Evolutionary conservation across 2,113 vertebrate genomes (phyloP).

Genomic region (Antechinus stuartii): DNA sequence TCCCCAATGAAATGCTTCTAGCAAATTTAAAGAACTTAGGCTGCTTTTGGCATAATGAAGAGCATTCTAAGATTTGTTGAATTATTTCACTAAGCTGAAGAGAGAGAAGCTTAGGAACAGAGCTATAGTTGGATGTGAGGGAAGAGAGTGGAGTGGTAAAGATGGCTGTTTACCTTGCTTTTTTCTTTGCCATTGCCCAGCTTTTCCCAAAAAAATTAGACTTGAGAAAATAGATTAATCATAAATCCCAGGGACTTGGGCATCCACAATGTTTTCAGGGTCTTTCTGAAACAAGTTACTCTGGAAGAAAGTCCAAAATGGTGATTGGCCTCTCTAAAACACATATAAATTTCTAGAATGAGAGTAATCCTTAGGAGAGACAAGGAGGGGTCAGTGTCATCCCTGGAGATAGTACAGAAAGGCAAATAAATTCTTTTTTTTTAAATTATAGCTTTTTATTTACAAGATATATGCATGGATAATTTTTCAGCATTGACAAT

Average conservation of each 20-base stretch:
- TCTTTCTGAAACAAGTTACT: background rate
- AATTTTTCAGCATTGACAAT: too few relatives aligned
- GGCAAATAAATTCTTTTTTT: background rate
- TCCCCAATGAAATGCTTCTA: conserved; percentile 48
- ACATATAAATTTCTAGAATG: background rate
- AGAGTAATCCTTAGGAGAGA: background rate
- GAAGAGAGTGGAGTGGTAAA: background rate
- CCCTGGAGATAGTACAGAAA: background rate
- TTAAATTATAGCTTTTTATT: too few relatives aligned
- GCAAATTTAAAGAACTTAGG: conserved; percentile 65
- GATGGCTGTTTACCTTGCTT: background rate
- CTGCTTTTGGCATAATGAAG: conserved; percentile 64
- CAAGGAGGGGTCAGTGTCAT: background rate
- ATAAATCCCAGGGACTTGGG: background rate
- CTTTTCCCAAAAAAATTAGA: background rate
- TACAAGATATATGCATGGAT: too few relatives aligned
- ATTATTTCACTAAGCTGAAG: conserved; percentile 40
- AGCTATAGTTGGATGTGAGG: background rate
- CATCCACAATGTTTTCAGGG: background rate
- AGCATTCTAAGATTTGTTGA: conserved; percentile 35
- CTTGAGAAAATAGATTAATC: background rate
- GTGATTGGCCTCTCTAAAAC: background rate
- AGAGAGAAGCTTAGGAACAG: conserved; percentile 21
- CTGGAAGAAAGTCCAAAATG: background rate
- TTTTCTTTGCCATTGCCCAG: background rate